phyloP scores from a whole-genome alignment of 1,140 invertebrate species.

The Archivesica marissinica region DNA sequence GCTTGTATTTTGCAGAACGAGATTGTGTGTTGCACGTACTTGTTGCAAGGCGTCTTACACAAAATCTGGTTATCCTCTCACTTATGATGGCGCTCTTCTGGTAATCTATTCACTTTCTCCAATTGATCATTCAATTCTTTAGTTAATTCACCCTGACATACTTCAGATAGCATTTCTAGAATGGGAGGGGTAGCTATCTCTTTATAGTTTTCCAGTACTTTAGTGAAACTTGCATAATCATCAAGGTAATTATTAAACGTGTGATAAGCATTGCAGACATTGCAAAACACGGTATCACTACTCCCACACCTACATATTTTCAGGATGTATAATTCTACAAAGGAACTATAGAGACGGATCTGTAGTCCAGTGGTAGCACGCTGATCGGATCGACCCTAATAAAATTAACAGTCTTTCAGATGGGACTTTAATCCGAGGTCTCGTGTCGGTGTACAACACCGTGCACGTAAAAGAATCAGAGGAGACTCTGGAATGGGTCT shows the following conservation, averaged over 20 bases:
- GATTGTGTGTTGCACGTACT: neutral
- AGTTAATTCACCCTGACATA: neutral
- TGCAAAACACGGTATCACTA: neutral
- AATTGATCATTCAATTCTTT: neutral
- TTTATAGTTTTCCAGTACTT: constrained; percentile 10
- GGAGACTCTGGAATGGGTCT: too few relatives aligned
- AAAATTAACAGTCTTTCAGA: too few relatives aligned
- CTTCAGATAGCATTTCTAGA: neutral
- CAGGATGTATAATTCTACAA: constrained; percentile 4
- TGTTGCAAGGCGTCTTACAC: neutral
- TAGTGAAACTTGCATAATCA: neutral
- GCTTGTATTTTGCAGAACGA: neutral
- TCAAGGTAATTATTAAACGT: constrained; percentile 1
- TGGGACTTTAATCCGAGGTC: too few relatives aligned
- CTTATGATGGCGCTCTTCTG: neutral
- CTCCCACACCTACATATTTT: constrained; percentile 4
- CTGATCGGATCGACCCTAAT: too few relatives aligned
- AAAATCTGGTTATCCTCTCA: neutral
- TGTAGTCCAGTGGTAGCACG: too few relatives aligned
- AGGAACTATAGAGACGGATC: neutral
- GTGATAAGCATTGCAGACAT: neutral
- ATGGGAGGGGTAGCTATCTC: neutral
- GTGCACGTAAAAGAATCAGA: too few relatives aligned
- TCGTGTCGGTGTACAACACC: too few relatives aligned
- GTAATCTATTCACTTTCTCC: neutral